phyloP scores from a whole-genome alignment of 2,888 invertebrate species.

The Artemia sp. region DNA sequence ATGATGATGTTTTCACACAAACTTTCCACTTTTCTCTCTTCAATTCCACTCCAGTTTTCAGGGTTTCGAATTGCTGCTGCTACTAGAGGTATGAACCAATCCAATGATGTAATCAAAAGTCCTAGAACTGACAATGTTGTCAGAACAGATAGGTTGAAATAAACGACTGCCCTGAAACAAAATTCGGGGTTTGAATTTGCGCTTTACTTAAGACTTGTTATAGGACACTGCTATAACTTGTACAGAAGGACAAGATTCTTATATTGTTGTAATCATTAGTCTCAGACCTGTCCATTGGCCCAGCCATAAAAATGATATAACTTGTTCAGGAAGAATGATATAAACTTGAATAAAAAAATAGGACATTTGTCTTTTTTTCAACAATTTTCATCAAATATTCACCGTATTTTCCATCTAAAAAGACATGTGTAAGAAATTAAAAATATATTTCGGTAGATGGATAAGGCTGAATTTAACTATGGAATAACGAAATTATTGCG shows the following conservation, averaged over 20 bases:
- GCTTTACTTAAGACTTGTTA: not conserved
- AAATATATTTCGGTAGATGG: too few relatives aligned
- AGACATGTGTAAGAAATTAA: too few relatives aligned
- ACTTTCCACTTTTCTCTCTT: not conserved
- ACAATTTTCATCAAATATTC: too few relatives aligned
- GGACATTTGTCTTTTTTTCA: too few relatives aligned
- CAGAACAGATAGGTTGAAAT: not conserved
- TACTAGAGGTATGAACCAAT: not conserved
- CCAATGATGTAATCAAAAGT: not conserved
- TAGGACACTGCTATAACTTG: not conserved
- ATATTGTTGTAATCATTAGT: too few relatives aligned
- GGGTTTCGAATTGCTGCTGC: constrained; percentile 6
- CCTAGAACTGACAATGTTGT: constrained; percentile 4
- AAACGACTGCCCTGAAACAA: not conserved
- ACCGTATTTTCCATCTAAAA: too few relatives aligned
- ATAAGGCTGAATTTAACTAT: too few relatives aligned
- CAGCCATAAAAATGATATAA: too few relatives aligned
- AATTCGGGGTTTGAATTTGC: not conserved
- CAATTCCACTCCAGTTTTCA: constrained; percentile 8
- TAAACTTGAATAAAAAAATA: too few relatives aligned
- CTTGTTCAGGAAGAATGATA: too few relatives aligned
- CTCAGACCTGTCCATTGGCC: too few relatives aligned
- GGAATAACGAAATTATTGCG: too few relatives aligned
- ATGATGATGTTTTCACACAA: constrained; percentile 5
- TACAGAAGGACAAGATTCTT: not conserved